Conservation (phyloP, 1,140 invertebrate genomes). For the Pseudomyrmex cubaensis region DNA sequence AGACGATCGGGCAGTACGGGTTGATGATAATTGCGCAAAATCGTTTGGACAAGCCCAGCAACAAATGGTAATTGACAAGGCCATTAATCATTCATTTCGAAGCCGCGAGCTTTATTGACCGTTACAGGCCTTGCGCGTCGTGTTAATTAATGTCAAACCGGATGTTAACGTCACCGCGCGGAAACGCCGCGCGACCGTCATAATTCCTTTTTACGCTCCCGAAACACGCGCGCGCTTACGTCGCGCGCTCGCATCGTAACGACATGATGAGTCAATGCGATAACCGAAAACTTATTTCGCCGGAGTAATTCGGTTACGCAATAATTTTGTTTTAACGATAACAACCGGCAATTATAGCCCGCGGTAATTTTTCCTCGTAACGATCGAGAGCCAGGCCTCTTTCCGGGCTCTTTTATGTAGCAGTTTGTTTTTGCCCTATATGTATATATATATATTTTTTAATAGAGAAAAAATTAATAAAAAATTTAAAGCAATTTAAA, state of each 20-base stretch:
- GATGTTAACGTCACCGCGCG: slow-evolving; percentile 62
- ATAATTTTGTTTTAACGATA: too few relatives aligned
- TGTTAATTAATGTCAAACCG: slow-evolving; percentile 75
- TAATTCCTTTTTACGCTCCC: slow-evolving; percentile 48
- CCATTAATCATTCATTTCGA: slow-evolving; percentile 77
- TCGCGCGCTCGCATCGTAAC: too few relatives aligned
- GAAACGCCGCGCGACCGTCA: slow-evolving; percentile 37
- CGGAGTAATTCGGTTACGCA: too few relatives aligned
- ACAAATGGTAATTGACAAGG: slow-evolving; percentile 75
- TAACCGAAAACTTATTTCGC: too few relatives aligned
- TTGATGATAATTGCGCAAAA: slow-evolving; percentile 73
- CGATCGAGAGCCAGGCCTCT: too few relatives aligned
- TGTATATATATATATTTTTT: too few relatives aligned
- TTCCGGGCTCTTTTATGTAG: too few relatives aligned
- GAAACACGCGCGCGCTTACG: too few relatives aligned
- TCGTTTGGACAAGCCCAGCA: slow-evolving; percentile 69
- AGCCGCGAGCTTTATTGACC: slow-evolving; percentile 74
- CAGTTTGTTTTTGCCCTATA: too few relatives aligned
- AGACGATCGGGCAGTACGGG: slow-evolving; percentile 42
- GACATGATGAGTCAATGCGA: too few relatives aligned
- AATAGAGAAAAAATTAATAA: neutral
- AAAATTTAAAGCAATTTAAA: slow-evolving; percentile 13
- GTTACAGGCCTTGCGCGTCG: slow-evolving; percentile 64
- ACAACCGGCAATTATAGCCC: too few relatives aligned
- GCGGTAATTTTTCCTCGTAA: too few relatives aligned